Evolutionary conservation across 2,113 vertebrate species (phyloP).

Genomic region (Mandrillus leucophaeus): DNA sequence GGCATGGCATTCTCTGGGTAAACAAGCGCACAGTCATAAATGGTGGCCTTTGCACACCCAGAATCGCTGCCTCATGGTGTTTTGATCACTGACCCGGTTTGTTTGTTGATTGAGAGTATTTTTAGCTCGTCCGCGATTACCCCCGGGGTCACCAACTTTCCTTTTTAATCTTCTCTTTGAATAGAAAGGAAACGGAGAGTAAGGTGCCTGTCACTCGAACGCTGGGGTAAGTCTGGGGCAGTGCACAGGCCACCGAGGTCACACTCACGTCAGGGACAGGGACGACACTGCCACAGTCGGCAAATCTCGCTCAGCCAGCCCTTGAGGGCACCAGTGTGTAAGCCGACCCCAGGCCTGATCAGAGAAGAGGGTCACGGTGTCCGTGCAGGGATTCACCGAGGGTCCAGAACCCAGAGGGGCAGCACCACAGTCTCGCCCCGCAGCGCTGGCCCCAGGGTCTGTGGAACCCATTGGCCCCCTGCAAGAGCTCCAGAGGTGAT

Average conservation of each 20-base stretch:
- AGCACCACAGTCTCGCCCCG: fast-evolving
- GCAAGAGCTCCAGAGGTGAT: background rate
- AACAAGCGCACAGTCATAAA: constrained; percentile 62
- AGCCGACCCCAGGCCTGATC: fast-evolving
- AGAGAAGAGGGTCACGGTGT: fast-evolving
- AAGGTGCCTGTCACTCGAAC: fast-evolving
- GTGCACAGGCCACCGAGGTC: background rate
- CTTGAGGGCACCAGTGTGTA: fast-evolving
- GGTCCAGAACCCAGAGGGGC: fast-evolving
- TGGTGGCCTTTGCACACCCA: background rate
- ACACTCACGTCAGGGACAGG: background rate
- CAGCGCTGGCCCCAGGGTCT: background rate
- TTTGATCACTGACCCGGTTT: background rate
- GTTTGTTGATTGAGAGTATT: constrained; percentile 37
- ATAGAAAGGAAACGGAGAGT: background rate
- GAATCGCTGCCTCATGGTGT: background rate
- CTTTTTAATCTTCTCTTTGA: background rate
- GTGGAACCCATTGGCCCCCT: no score
- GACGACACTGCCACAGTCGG: fast-evolving
- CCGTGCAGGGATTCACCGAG: fast-evolving
- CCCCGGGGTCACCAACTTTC: background rate
- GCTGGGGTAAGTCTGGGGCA: constrained; percentile 57
- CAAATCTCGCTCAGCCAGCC: fast-evolving
- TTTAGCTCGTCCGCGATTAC: background rate
- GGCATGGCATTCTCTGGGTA: constrained; percentile 29